Evolutionary conservation across 2,888 invertebrate genomes (phyloP).

Genomic region (Thymelicus sylvestris): DNA sequence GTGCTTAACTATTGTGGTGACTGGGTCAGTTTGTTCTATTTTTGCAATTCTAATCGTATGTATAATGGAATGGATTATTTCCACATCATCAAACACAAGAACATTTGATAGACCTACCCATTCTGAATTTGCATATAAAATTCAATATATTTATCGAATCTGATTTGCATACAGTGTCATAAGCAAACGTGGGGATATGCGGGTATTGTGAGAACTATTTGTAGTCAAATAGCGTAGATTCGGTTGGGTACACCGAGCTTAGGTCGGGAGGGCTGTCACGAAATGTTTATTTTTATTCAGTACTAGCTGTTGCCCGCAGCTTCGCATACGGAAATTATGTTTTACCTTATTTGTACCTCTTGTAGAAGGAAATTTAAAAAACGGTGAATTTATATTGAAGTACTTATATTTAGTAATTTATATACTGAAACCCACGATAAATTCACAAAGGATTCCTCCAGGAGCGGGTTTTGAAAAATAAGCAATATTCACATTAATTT

Average conservation of each 20-base stretch:
- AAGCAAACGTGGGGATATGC: conserved; percentile 48
- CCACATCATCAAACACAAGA: conserved; percentile 26
- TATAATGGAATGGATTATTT: conserved; percentile 9
- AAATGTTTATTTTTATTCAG: background rate
- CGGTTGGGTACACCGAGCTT: conserved; percentile 18
- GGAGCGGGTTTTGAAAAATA: no score
- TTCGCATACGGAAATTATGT: no score
- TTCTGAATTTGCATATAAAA: conserved; percentile 29
- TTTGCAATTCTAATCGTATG: background rate
- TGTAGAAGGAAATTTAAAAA: no score
- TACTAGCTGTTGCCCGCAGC: no score
- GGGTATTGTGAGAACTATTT: conserved; percentile 40
- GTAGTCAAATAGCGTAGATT: conserved; percentile 40
- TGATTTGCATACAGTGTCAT: conserved; percentile 52
- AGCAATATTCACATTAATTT: no score
- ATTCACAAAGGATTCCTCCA: no score
- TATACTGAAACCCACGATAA: no score
- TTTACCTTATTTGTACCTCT: no score
- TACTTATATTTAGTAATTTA: no score
- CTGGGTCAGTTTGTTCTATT: background rate
- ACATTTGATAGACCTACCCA: conserved; percentile 4
- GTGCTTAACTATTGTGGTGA: background rate
- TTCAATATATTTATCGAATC: conserved; percentile 35
- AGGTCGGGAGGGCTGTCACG: background rate
- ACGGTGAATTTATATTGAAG: no score